Evolutionary conservation across 2,888 invertebrate species (phyloP).

Genomic region (Cynaeus angustus): DNA sequence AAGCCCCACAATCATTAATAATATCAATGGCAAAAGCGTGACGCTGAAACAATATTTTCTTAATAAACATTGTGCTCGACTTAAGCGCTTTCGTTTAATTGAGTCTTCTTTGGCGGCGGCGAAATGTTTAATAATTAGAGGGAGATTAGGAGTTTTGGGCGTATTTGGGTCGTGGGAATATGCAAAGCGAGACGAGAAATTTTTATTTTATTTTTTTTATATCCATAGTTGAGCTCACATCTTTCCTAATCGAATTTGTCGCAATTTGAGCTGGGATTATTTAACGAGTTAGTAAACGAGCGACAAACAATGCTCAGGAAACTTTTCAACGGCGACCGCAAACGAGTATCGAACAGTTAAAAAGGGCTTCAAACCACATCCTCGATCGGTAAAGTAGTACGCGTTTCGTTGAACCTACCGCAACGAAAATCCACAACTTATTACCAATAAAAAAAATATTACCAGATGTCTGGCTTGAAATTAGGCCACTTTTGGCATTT

Average conservation of each 20-base stretch:
- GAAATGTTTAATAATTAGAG: neutral
- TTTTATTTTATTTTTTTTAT: neutral
- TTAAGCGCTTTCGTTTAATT: conserved; percentile 29
- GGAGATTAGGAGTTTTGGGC: neutral
- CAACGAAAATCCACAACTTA: no score
- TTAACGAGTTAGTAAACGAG: conserved; percentile 67
- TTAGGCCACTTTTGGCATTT: no score
- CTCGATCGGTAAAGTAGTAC: conserved; percentile 49
- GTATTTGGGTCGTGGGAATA: neutral
- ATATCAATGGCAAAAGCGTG: conserved; percentile 30
- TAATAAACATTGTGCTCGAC: conserved; percentile 33
- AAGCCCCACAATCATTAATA: conserved; percentile 36
- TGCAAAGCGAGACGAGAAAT: neutral
- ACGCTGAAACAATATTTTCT: conserved; percentile 40
- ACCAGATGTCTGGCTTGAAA: no score
- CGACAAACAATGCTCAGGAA: conserved; percentile 67
- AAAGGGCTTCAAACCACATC: conserved; percentile 67
- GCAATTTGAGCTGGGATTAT: conserved; percentile 64
- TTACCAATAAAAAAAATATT: no score
- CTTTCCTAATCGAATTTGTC: conserved; percentile 47
- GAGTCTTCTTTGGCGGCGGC: conserved; percentile 5
- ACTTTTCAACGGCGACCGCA: conserved; percentile 65
- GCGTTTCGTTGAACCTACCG: conserved; percentile 47
- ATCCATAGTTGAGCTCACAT: neutral
- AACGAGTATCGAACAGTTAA: conserved; percentile 57